Evolutionary conservation across 1,140 invertebrate species (phyloP), one percentile per base, ranked within the genome.

Genomic region (Microplitis mediator): DNA sequence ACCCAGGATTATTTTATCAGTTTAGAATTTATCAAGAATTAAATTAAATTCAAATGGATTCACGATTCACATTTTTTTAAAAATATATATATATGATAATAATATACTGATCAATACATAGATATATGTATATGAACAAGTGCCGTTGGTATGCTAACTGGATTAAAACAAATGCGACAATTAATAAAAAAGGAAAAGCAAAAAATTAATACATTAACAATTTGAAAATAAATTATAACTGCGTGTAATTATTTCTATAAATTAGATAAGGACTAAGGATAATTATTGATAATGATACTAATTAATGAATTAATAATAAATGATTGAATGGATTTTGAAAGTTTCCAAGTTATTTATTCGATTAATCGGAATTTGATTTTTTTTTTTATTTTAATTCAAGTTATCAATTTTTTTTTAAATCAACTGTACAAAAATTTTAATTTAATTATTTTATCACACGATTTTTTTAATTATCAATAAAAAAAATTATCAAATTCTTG

Each of bases 101-200:
- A 56, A 5, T 56, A 56, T 14, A 56, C 31, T 39, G 39, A 39
- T 39, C 6, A 39, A 56, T 23, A 2, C 4, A 60, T 34, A 31
- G n/a, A 62, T 62, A 62, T 54, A 50, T 66, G 45, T 32, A 66
- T 50, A 50, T 50, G 62, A 50, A 64, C 62, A 64, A 64, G 35
- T 50, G 62, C 62, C 56, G 56, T 1, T 60, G 56, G 56, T 60
- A 60, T 60, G 56, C 56, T 60, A 23, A 23, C 23, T 23, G 23
- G 23, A 23, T 23, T 23, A 23, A 23, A 23, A 23, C 23, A 23
- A 23, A 2, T 23, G 23, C 23, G 23, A 23, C 2, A 23, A 23
- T 23, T 23, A 23, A 23, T 23, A 23, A 23, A 23, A 23, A 23
- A 23, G 4, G 11, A n/a, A 13, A 56, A 3, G 14, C 1, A 16